Evolutionary conservation across 2,888 invertebrate species (phyloP).

Genomic region (Gnatocerus cornutus): DNA sequence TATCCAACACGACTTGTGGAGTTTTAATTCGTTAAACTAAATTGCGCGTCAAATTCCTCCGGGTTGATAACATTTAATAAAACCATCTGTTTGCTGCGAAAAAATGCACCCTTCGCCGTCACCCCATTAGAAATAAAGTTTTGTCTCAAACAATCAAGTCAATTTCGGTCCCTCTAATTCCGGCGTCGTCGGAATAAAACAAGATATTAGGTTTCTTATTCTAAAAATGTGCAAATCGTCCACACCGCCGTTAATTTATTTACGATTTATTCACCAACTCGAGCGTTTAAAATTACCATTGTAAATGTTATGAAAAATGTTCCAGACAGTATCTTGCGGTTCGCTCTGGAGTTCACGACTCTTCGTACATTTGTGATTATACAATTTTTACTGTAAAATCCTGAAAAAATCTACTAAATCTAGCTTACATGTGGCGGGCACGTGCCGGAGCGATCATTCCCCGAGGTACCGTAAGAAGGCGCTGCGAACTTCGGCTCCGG

Average conservation of each 20-base stretch:
- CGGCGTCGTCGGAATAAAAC: constrained; percentile 1
- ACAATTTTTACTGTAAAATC: no score
- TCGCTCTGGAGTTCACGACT: constrained; percentile 54
- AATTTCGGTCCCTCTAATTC: constrained; percentile 3
- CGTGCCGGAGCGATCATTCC: constrained; percentile 56
- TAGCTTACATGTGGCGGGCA: constrained; percentile 55
- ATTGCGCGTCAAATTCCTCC: neutral
- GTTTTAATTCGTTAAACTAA: neutral
- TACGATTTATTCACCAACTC: constrained; percentile 46
- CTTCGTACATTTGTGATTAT: constrained; percentile 18
- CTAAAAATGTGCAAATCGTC: constrained; percentile 26
- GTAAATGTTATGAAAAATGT: constrained; percentile 44
- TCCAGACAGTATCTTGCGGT: constrained; percentile 21
- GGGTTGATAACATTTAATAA: neutral
- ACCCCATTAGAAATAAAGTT: neutral
- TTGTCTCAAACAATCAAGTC: constrained; percentile 6
- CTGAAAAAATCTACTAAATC: constrained; percentile 47
- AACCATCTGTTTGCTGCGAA: neutral
- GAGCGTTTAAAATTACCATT: constrained; percentile 46
- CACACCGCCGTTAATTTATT: constrained; percentile 42
- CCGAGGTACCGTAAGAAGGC: constrained; percentile 54
- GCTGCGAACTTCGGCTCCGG: constrained; percentile 54
- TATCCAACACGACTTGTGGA: no score
- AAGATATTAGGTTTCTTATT: constrained; percentile 10
- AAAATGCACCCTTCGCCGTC: neutral